A percentile compares a stretch with the other conserved stretches of the same genome.
Evolutionary conservation across 2,797 vertebrate species (phyloP).

Genomic region (Peromyscus melanophrys): DNA sequence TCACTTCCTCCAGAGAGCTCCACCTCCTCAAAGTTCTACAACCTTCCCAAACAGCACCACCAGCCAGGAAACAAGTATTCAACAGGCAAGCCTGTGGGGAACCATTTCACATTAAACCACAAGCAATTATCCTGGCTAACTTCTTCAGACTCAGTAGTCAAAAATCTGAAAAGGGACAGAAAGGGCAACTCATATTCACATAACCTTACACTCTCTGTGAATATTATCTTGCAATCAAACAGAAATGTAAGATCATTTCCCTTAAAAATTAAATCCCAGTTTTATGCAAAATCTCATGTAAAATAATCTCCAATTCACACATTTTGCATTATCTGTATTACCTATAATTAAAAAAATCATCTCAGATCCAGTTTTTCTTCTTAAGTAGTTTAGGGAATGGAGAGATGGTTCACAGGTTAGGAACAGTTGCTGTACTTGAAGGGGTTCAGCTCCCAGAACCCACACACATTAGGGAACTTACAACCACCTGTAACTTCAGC

Average conservation of each 20-base stretch:
- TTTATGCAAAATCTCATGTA: neutral
- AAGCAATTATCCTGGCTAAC: neutral
- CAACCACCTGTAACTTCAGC: neutral
- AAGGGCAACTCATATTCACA: neutral
- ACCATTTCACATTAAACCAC: neutral
- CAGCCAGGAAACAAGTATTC: neutral
- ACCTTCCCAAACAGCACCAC: neutral
- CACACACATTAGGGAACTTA: no score
- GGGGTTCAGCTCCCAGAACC: neutral
- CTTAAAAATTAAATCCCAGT: neutral
- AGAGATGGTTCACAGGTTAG: neutral
- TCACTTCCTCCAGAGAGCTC: no score
- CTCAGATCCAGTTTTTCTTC: neutral
- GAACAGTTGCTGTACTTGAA: neutral
- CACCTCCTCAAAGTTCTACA: no score
- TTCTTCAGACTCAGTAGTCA: neutral
- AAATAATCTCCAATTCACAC: neutral
- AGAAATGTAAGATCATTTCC: neutral
- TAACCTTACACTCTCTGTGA: neutral
- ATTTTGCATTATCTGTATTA: neutral
- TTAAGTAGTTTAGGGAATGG: neutral
- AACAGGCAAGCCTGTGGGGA: neutral
- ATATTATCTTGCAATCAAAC: neutral
- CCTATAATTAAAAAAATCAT: neutral
- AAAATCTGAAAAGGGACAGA: neutral